Base-by-base conservation (phyloP, 2,888 invertebrate genomes). In the Falcaria lacertinaria region DNA sequence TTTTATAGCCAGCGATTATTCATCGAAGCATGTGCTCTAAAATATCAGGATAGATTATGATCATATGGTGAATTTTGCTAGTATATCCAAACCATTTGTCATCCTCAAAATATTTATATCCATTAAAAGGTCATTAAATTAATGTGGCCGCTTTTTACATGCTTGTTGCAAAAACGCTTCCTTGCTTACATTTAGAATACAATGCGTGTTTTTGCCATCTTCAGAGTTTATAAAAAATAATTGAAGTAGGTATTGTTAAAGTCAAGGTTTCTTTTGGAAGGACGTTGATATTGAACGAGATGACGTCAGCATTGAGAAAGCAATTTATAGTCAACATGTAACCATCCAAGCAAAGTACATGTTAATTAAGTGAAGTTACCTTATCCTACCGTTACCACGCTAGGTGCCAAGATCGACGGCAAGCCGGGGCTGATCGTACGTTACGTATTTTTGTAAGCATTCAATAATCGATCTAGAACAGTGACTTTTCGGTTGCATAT, bases 71-170 rank as follows among this genome's bases (percentile, higher is more conserved):
- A n/a, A n/a, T 68, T 55, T 61, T 50, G 41, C 45, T 39, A 42
- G 49, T 52, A 45, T 46, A 44, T 45, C 49, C 50, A 55, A 50
- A 43, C 42, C 57, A 57, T 67, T 64, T 64, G 65, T 63, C 64
- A 60, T 60, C 45, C 45, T 56, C 47, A 42, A 60, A 57, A 62
- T 60, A 55, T 60, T 50, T 52, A 37, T 41, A 46, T 39, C 57
- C 69, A 80, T 80, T 80, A 80, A 67, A 79, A 74, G 64, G 64
- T 68, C 78, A 46, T 80, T 78, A 80, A 42, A 46, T 45, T 51
- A 56, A 62, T 52, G 53, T 58, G 40, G 56, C 46, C 43, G 44
- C 48, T 70, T 73, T 70, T 73, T 73, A 69, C 53, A 55, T 43
- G 48, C 34, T 41, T 52, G 51, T 58, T 53, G 54, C 48, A 55